phyloP scores from a whole-genome alignment of 64 coral and sea anemone genomes.

The Porites lutea region DNA sequence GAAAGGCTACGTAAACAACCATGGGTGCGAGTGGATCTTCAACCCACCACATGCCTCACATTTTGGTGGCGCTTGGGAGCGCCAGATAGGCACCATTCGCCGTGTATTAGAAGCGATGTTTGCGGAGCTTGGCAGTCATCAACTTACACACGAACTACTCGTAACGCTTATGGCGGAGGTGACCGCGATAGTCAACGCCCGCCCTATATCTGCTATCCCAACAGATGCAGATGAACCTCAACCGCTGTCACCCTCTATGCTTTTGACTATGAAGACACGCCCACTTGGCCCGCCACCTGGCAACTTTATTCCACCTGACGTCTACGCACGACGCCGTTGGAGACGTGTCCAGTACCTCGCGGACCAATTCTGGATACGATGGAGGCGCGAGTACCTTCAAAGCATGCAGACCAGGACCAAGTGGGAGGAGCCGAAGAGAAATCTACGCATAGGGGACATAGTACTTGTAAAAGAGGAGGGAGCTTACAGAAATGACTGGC shows the following conservation, averaged over 20 bases:
- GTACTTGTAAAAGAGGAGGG: constrained; percentile 18
- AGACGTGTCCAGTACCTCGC: constrained; percentile 31
- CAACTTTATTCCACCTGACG: constrained; percentile 24
- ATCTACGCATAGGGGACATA: background rate
- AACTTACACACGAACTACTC: background rate
- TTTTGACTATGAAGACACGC: constrained; percentile 1
- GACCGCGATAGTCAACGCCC: background rate
- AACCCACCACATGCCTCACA: too few relatives aligned
- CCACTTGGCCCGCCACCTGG: constrained; percentile 31
- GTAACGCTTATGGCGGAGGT: constrained; percentile 1
- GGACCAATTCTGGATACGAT: constrained; percentile 43
- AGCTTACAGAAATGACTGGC: constrained; percentile 30
- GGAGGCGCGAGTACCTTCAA: constrained; percentile 24
- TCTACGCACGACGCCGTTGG: constrained; percentile 31
- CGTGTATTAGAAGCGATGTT: too few relatives aligned
- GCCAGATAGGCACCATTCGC: too few relatives aligned
- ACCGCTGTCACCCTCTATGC: background rate
- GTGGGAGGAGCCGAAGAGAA: background rate
- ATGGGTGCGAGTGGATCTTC: too few relatives aligned
- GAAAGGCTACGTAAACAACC: too few relatives aligned
- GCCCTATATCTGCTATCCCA: background rate
- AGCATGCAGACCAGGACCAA: constrained; percentile 3
- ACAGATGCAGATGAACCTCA: background rate
- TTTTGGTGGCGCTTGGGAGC: too few relatives aligned
- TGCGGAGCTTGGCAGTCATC: background rate